These are phyloP conservation scores for Pluvialis apricaria DNA, from an alignment of 2,113 vertebrate genomes.

Conservation along the genomic window DNA sequence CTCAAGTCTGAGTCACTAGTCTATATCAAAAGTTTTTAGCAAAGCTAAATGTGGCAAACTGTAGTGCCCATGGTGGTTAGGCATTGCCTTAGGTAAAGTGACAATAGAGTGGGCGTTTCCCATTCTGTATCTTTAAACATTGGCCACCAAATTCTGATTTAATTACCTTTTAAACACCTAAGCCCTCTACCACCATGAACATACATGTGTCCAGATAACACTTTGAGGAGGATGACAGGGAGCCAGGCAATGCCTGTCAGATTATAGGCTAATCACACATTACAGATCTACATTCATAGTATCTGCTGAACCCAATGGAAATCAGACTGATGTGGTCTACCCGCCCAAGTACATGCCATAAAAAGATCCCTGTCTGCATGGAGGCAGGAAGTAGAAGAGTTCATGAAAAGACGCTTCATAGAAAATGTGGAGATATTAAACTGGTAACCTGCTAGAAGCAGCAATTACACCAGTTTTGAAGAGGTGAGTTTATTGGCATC, in stretches of 20 bases:
- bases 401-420: not conserved
- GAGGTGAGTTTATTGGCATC: not conserved
- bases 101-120: not conserved
- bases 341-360: not conserved
- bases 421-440: not conserved
- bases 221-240: not conserved
- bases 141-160: not conserved
- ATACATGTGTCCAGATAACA: not conserved
- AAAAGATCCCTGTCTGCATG: not conserved
- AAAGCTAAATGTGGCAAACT: not conserved
- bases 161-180: not conserved
- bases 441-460: not conserved
- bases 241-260: not conserved
- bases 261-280: not conserved
- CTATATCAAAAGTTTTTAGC: not conserved
- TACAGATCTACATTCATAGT: not conserved
- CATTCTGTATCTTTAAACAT: not conserved
- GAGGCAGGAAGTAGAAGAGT: not conserved
- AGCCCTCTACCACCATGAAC: not conserved
- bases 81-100: not conserved
- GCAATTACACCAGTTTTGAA: not conserved
- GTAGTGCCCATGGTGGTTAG: not conserved
- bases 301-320: not conserved
- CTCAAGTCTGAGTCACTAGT: not conserved
- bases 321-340: not conserved